A percentile compares a stretch with the other conserved stretches of the same genome.
Evolutionary conservation across 2,113 vertebrate genomes (phyloP).

Genomic region (Oceanodroma tethys): DNA sequence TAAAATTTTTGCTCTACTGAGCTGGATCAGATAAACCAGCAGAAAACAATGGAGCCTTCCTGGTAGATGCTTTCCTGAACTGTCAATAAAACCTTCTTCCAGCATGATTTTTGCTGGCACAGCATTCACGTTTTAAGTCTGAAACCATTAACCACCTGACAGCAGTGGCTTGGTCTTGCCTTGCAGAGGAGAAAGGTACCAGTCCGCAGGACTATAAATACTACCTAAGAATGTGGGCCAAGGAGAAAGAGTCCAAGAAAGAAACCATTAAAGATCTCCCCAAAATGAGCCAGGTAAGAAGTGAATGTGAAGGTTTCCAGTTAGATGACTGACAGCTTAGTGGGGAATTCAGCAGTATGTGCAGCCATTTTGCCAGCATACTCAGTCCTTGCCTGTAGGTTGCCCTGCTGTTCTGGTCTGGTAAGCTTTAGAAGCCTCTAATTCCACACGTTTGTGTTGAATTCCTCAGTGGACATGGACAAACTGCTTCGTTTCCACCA

Average conservation of each 20-base stretch:
- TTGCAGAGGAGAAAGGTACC: conserved; percentile 81
- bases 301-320: background rate
- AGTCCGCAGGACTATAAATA: conserved; percentile 89
- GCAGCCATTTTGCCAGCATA: background rate
- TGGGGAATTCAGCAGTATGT: background rate
- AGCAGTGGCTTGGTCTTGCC: background rate
- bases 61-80: background rate
- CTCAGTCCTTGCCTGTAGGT: background rate
- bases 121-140: background rate
- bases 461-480: background rate
- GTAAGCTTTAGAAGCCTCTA: background rate
- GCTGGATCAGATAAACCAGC: background rate
- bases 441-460: background rate
- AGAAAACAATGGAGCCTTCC: background rate
- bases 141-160: background rate
- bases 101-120: background rate
- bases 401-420: background rate
- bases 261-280: conserved; percentile 95
- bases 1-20: background rate
- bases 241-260: conserved; percentile 87
- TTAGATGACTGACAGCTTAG: background rate
- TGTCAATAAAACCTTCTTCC: background rate
- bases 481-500: background rate
- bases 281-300: conserved; percentile 94
- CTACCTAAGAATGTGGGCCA: conserved; percentile 93